A percentile compares a stretch with the other conserved stretches of the same genome.
Evolutionary conservation across 1,140 invertebrate genomes (phyloP).

Genomic region (Brachionus koreanus): DNA sequence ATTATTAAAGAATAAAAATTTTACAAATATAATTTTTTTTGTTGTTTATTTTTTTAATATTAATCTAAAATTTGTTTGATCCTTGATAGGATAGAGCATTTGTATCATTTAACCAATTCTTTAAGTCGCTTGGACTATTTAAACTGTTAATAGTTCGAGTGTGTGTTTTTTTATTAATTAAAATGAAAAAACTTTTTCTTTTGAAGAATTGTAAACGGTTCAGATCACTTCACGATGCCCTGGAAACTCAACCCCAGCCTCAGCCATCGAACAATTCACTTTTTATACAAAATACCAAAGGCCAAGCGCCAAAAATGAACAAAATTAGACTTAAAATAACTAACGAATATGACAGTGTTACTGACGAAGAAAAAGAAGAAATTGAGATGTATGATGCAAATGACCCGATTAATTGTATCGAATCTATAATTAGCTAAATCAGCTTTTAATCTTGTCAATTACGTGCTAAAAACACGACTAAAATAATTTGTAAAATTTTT

Average conservation of each 20-base stretch:
- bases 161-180: not conserved
- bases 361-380: not conserved
- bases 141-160: not conserved
- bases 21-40: not conserved
- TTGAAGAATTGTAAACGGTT: slow-evolving; percentile 38
- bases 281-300: not conserved
- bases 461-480: not conserved
- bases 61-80: not conserved
- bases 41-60: not conserved
- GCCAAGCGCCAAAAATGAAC: not conserved
- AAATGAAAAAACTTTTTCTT: not conserved
- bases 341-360: not conserved
- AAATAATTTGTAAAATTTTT: not conserved
- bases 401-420: not conserved
- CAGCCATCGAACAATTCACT: not conserved
- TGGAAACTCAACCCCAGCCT: slow-evolving; percentile 3
- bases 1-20: not conserved
- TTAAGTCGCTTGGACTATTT: not conserved
- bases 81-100: not conserved
- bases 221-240: slow-evolving; percentile 23
- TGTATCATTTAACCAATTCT: slow-evolving; percentile 29
- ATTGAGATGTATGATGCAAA: not conserved
- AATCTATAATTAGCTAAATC: not conserved
- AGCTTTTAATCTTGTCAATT: not conserved
- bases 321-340: not conserved